Evolutionary conservation across 2,113 vertebrate genomes (phyloP), one percentile per base, ranked within the genome.

Genomic region (Chlorodrepanis virens): DNA sequence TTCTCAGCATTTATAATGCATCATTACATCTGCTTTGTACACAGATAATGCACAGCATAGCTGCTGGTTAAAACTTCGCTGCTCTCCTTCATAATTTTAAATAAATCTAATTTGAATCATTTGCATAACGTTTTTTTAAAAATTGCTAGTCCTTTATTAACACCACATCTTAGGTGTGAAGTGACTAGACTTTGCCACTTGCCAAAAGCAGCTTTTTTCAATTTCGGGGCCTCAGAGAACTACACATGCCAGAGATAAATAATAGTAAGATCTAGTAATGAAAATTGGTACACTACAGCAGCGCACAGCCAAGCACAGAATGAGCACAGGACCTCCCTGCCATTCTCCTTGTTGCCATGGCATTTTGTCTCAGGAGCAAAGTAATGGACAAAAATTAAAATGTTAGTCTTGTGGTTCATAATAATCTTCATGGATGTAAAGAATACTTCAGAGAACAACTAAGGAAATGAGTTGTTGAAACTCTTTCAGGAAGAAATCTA

Each of bases 11-110:
- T 98, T 97, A 97, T 97, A 98, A 98, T 98, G 97, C 97, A 98
- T 98, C 98, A 97, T 98, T 98, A 98, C 96, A 97, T 98, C 97
- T 97, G 95, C 94, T 97, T 98, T 97, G 94, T 97, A 96, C 97
- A 97, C 96, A 98, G 96, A 98, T 97, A 98, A 96, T 91, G 81
- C 84, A 97, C 81, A 93, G 89, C 89, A 95, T 94, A 97, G 77
- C 71, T 95, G 77, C 88, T 97, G 70, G 95, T 97, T 98, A 97
- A 97, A 97, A 97, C 94, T 91, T 97, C 95, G 64, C 87, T 92
- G 86, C 52, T 97, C 80, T 97, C 85, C 89, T 97, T 96, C 93
- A 97, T 96, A 92, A 91, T 94, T 97, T 90, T 95, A 97, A 98
- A 97, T 98, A 98, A 98, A 98, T 97, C 89, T 96, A 96, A 98